Percentiles rank a stretch among this genome's conserved stretches.
Conservation (phyloP, 2,113 vertebrate genomes). For the Brachypteracias leptosomus region DNA sequence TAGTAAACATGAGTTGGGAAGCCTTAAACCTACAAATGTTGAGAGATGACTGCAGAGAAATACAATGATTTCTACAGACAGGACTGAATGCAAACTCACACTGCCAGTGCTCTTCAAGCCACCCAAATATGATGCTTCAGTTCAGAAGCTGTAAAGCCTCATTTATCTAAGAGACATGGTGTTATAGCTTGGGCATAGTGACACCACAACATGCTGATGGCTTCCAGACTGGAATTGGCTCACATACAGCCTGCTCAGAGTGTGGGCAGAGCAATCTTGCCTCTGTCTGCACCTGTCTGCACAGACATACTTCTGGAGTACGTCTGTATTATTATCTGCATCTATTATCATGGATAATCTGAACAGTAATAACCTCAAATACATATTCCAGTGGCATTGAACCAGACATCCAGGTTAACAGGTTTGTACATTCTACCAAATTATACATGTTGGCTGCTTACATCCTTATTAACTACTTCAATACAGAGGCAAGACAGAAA, state of each 20-base stretch:
- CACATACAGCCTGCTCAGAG: neutral
- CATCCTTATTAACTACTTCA: neutral
- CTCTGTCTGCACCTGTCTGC: neutral
- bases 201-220: neutral
- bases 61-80: neutral
- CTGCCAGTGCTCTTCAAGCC: neutral
- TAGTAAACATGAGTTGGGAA: neutral
- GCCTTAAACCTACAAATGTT: neutral
- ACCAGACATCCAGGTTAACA: neutral
- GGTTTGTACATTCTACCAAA: neutral
- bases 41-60: rapidly evolving
- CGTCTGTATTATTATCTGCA: neutral
- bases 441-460: neutral
- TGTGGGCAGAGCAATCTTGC: neutral
- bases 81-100: neutral
- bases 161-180: neutral
- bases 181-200: neutral
- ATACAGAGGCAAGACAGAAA: neutral
- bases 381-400: neutral
- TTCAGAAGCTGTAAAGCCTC: neutral
- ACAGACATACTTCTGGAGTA: neutral
- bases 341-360: neutral
- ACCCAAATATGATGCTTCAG: neutral
- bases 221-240: neutral
- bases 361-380: neutral